A percentile compares a stretch with the other conserved stretches of the same genome.
Conservation (phyloP, 2,113 vertebrate genomes). For the Bungarus multicinctus region DNA sequence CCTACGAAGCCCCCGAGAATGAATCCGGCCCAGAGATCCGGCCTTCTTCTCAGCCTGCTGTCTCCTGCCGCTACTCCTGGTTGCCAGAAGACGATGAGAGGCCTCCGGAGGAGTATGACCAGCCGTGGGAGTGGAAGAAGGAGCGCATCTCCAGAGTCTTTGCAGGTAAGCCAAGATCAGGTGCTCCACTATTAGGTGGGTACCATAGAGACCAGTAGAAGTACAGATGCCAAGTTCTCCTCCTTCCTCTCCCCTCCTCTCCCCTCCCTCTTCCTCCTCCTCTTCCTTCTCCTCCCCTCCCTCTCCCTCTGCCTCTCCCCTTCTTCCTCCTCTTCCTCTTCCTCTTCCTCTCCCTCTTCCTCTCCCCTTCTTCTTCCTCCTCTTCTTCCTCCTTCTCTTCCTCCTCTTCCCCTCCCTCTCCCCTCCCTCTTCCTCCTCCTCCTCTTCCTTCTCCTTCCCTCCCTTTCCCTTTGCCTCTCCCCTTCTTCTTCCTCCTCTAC, state of each 20-base stretch:
- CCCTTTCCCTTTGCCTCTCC: too few relatives aligned
- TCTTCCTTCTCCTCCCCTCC: accelerated
- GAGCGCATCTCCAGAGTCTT: conserved; percentile 95
- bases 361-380: too few relatives aligned
- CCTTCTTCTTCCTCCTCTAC: too few relatives aligned
- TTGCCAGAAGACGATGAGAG: conserved; percentile 93
- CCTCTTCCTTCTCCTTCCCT: too few relatives aligned
- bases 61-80: conserved; percentile 82
- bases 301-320: too few relatives aligned
- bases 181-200: neutral
- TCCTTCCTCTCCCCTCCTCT: accelerated
- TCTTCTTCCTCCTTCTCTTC: too few relatives aligned
- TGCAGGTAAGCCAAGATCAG: conserved; percentile 75
- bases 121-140: conserved; percentile 99
- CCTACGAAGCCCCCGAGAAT: conserved; percentile 82
- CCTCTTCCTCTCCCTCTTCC: too few relatives aligned
- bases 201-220: neutral
- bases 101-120: conserved; percentile 95
- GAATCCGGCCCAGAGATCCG: conserved; percentile 74
- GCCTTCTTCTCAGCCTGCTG: conserved; percentile 40
- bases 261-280: accelerated
- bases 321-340: neutral
- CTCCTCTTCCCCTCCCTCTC: accelerated
- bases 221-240: neutral
- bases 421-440: too few relatives aligned